phyloP scores from a whole-genome alignment of 1,140 invertebrate species.

The Notospermus geniculatus region DNA sequence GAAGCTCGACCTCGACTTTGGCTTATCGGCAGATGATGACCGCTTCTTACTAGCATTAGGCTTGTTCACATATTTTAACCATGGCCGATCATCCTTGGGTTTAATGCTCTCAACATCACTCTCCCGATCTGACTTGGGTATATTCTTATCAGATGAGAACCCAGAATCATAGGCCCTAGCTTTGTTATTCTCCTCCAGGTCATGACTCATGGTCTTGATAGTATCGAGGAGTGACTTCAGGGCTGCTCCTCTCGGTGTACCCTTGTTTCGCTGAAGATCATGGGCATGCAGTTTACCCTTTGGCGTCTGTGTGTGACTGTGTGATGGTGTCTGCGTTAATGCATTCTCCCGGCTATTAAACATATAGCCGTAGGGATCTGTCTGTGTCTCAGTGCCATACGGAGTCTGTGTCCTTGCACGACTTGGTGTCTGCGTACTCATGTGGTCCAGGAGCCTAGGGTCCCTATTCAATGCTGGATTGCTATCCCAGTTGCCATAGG shows the following conservation, averaged over 20 bases:
- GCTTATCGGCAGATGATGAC: too few species aligned
- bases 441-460: neutral
- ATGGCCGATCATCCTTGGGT: neutral
- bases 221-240: slow-evolving; percentile 7
- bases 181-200: slow-evolving; percentile 6
- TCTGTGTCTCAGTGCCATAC: slow-evolving; percentile 9
- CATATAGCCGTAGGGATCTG: slow-evolving; percentile 7
- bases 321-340: slow-evolving; percentile 10
- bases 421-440: slow-evolving; percentile 2
- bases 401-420: neutral
- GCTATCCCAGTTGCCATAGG: too few species aligned
- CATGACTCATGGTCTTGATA: slow-evolving; percentile 4
- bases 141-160: neutral
- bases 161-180: neutral
- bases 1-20: too few species aligned
- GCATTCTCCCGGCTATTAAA: neutral
- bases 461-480: too few species aligned
- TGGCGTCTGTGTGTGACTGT: slow-evolving; percentile 11
- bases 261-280: neutral
- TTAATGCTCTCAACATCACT: neutral
- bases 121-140: neutral
- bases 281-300: neutral
- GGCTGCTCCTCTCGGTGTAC: neutral
- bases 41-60: too few species aligned
- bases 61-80: too few species aligned